Base-by-base conservation (phyloP, 2,113 vertebrate genomes). In the Struthidea cinerea region DNA sequence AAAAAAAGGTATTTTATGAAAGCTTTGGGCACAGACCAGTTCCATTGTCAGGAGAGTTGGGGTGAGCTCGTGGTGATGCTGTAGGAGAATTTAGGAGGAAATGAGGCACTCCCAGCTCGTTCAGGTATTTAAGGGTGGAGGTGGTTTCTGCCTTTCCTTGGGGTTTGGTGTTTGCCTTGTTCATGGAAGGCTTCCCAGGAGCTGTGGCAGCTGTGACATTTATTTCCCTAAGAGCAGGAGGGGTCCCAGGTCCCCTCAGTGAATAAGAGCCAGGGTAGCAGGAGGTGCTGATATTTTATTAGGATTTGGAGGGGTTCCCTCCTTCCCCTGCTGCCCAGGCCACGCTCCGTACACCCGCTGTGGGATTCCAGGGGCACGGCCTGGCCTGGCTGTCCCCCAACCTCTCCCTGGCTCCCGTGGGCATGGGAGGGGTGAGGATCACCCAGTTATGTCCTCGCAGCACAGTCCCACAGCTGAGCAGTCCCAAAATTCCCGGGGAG, bases 381-480 rank as follows among this genome's bases (percentile, higher is more conserved):
- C 56, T 11, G 27, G 1, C 15, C 20, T 16, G 28, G 37, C 41
- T 49, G 39, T 20, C 33, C 71, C 42, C 2, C 4, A 4, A 9
- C 26, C 19, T 63, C 6, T 37, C 44, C 15, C 12, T 1, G 7
- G 13, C 52, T 16, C 59, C 39, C 4, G 0, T 8, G 46, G 52
- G 32, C 19, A 19, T 3, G 1, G 49, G 67, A 57, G 47, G 57
- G 6, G 9, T 4, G 46, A 52, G 89, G 33, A 13, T 26, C 6
- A 5, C 33, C 63, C 47, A 1, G 12, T 2, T 0, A 0, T 33
- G 57, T 16, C 61, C 7, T 0, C 0, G 2, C 42, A 18, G 68
- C 18, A 1, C 0, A 4, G 1, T 16, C 27, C 78, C 79, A 16
- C 27, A 20, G 59, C 10, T 0, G 7, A 46, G 59, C 46, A 10